phyloP scores from a whole-genome alignment of 2,113 vertebrate genomes.

The Ovis aries region DNA sequence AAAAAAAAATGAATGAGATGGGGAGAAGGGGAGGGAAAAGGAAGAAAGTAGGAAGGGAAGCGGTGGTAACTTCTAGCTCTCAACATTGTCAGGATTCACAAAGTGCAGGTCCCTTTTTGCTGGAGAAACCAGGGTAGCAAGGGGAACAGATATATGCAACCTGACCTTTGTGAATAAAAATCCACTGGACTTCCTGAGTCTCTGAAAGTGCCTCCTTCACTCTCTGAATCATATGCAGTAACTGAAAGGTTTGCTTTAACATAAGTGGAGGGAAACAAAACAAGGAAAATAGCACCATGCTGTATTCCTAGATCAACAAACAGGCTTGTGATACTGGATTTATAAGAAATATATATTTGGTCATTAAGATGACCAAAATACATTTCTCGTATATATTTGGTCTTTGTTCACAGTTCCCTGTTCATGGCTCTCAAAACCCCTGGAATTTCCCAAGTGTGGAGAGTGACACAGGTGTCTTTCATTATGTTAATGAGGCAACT shows the following conservation, averaged over 20 bases:
- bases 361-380: background rate
- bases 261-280: background rate
- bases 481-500: background rate
- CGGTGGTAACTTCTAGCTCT: background rate
- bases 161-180: background rate
- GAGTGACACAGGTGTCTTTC: background rate
- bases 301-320: background rate
- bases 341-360: background rate
- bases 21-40: rapidly evolving
- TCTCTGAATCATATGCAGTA: background rate
- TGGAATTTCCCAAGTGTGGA: background rate
- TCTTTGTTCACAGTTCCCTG: background rate
- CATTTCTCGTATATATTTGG: background rate
- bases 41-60: background rate
- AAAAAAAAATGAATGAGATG: no score
- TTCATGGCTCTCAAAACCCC: background rate
- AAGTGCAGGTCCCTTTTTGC: background rate
- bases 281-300: background rate
- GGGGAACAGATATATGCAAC: background rate
- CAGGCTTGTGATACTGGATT: background rate
- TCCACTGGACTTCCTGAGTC: background rate
- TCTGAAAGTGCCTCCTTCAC: background rate
- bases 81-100: background rate
- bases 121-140: background rate
- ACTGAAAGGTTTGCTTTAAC: background rate